These are phyloP conservation scores for Suillia variegata DNA, from an alignment of 2,888 invertebrate genomes.

Conservation along the genomic window DNA sequence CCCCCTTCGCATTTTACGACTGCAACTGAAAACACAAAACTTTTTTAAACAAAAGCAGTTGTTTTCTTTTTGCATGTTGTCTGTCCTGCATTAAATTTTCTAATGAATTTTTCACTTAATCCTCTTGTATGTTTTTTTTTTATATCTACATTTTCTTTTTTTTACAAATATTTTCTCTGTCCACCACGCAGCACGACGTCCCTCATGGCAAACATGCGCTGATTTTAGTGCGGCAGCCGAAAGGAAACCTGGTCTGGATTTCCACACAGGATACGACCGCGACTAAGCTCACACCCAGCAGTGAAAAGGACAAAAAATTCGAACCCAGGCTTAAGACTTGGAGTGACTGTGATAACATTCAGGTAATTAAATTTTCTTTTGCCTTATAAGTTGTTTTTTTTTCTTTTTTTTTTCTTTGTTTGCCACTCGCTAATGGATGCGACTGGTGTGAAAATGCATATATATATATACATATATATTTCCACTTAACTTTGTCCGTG, in stretches of 20 bases:
- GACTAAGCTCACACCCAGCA: conserved; percentile 64
- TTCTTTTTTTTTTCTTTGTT: conserved; percentile 20
- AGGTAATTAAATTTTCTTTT: conserved; percentile 61
- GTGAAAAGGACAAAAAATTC: conserved; percentile 65
- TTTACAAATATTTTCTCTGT: conserved; percentile 16
- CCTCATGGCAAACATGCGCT: conserved; percentile 87
- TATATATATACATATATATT: too few species aligned
- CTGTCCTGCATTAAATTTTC: not conserved
- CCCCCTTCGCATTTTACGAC: not conserved
- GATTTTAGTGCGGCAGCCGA: conserved; percentile 82
- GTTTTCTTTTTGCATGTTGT: not conserved
- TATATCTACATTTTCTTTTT: conserved; percentile 23
- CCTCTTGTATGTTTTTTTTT: conserved; percentile 20
- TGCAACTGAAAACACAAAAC: not conserved
- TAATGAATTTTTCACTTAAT: conserved; percentile 11
- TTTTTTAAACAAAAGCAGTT: too few species aligned
- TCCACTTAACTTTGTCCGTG: too few species aligned
- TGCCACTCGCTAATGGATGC: not conserved
- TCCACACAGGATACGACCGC: conserved; percentile 73
- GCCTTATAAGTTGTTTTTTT: conserved; percentile 6
- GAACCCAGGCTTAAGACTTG: conserved; percentile 69
- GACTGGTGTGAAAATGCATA: not conserved
- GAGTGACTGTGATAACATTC: conserved; percentile 85
- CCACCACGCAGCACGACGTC: conserved; percentile 70
- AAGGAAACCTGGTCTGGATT: conserved; percentile 84